Evolutionary conservation across 2,888 invertebrate species (phyloP), one percentile per base, ranked within the genome.

Genomic region (Drosophila macrothrix): DNA sequence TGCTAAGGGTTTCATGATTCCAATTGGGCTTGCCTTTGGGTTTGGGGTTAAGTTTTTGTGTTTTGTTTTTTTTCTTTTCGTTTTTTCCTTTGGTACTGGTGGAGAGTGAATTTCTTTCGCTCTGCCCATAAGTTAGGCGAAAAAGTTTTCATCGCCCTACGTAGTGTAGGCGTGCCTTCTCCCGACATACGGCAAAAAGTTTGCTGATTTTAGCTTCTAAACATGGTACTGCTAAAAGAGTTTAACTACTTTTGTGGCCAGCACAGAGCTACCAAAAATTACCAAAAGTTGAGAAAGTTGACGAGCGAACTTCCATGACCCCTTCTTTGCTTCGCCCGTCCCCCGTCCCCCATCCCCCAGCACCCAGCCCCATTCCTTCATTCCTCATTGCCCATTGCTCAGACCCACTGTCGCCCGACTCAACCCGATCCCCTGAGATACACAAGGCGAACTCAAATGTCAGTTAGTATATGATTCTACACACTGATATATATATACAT

Each of bases 231-330:
- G 76, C 82, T 68, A 74, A 81, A 82, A 82, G 83, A 82, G 79
- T 82, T 79, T 76, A 81, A 82, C 79, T 82, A 82, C 81, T 76
- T 76, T 61, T 82, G 82, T 69, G 79, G 79, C 82, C 82, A 70
- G 70, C 56, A 67, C 58, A 66, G 56, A 62, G 68, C 74, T 70
- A 71, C 64, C 79, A 78, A 78, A 80, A 82, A 80, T 77, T 78
- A 82, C 68, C 49, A 60, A 67, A 79, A 78, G 54, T 62, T 70
- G 25, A 33, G 31, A 71, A 75, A 72, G 78, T 78, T 78, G 35
- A 62, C 62, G 67, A 78, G 60, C 60, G 29, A 56, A 58, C 53
- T 41, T 28, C 46, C 50, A 46, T 2, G 39, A 53, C 39, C 41
- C 25, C 35, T 16, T 35, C 31, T 29, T n/a, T 10, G 28, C 14